Conservation (phyloP, 2,888 invertebrate genomes). For the Drosophila macrothrix region DNA sequence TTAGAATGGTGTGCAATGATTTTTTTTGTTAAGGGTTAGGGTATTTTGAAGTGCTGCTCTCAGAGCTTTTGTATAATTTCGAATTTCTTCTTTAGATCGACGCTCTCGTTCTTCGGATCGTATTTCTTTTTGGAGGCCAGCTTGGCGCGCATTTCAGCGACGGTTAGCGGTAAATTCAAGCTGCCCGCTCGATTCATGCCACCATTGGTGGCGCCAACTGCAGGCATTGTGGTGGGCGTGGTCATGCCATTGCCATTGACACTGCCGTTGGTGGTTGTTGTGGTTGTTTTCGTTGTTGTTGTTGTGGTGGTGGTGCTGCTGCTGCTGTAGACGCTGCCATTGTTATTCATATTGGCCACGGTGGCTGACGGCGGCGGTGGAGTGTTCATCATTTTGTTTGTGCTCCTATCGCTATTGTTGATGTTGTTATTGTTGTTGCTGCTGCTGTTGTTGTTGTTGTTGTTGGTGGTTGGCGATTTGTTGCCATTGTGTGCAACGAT, state of each 20-base stretch:
- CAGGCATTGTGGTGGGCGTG: conserved; percentile 37
- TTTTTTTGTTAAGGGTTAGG: neutral
- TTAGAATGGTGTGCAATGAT: conserved; percentile 36
- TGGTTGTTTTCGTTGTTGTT: conserved; percentile 23
- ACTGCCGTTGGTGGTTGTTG: conserved; percentile 31
- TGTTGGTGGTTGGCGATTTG: conserved; percentile 49
- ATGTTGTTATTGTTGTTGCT: conserved; percentile 16
- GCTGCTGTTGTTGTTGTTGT: conserved; percentile 24
- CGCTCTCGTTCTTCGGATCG: conserved; percentile 95
- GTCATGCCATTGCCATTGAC: conserved; percentile 38
- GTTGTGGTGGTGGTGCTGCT: conserved; percentile 28
- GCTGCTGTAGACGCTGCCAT: conserved; percentile 60
- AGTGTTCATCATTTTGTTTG: conserved; percentile 44
- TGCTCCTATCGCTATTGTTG: conserved; percentile 25
- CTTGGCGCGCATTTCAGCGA: conserved; percentile 95
- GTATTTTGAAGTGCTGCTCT: conserved; percentile 51
- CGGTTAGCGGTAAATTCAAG: conserved; percentile 94
- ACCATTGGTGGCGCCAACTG: conserved; percentile 34
- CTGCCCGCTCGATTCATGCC: conserved; percentile 77
- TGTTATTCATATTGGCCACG: conserved; percentile 62
- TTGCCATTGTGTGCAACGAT: conserved; percentile 53
- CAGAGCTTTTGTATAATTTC: conserved; percentile 97
- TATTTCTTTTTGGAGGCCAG: conserved; percentile 94
- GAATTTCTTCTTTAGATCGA: conserved; percentile 96
- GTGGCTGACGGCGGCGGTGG: conserved; percentile 67